A percentile compares a stretch with the other conserved stretches of the same genome.
Evolutionary conservation across 2,888 invertebrate species (phyloP).

Genomic region (Oscheius sp.): DNA sequence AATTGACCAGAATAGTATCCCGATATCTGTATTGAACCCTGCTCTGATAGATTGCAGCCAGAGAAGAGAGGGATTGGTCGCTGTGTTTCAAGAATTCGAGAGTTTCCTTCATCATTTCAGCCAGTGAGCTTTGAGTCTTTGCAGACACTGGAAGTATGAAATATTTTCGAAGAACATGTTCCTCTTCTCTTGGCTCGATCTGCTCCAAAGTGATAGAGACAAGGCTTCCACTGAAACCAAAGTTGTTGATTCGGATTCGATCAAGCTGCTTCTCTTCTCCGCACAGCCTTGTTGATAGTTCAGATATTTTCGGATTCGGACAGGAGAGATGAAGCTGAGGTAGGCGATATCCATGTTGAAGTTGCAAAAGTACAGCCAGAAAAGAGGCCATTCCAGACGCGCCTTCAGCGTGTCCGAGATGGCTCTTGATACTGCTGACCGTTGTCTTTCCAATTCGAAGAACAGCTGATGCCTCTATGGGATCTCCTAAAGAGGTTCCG

Average conservation of each 20-base stretch:
- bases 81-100: slow-evolving; percentile 31
- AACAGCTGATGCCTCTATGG: slow-evolving; percentile 63
- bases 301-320: slow-evolving; percentile 35
- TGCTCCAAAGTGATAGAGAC: slow-evolving; percentile 42
- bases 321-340: slow-evolving; percentile 48
- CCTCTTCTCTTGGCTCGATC: neutral
- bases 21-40: slow-evolving; percentile 43
- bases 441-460: neutral
- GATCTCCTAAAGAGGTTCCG: slow-evolving; percentile 68
- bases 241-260: slow-evolving; percentile 60
- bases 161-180: slow-evolving; percentile 16
- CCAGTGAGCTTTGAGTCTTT: slow-evolving; percentile 34
- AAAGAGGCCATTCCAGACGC: slow-evolving; percentile 61
- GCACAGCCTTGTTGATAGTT: slow-evolving; percentile 32
- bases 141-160: slow-evolving; percentile 56
- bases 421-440: slow-evolving; percentile 59
- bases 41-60: slow-evolving; percentile 31
- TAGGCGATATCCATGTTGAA: slow-evolving; percentile 39
- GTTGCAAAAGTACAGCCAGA: slow-evolving; percentile 39
- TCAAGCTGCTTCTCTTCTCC: slow-evolving; percentile 48
- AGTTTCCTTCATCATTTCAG: slow-evolving; percentile 37
- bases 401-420: slow-evolving; percentile 67
- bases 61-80: slow-evolving; percentile 6
- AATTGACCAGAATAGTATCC: slow-evolving; percentile 41
- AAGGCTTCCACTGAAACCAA: slow-evolving; percentile 70